Percentiles rank a stretch among this genome's conserved stretches.
Evolutionary conservation across 2,888 invertebrate genomes (phyloP).

Genomic region (Leptothorax acervorum): DNA sequence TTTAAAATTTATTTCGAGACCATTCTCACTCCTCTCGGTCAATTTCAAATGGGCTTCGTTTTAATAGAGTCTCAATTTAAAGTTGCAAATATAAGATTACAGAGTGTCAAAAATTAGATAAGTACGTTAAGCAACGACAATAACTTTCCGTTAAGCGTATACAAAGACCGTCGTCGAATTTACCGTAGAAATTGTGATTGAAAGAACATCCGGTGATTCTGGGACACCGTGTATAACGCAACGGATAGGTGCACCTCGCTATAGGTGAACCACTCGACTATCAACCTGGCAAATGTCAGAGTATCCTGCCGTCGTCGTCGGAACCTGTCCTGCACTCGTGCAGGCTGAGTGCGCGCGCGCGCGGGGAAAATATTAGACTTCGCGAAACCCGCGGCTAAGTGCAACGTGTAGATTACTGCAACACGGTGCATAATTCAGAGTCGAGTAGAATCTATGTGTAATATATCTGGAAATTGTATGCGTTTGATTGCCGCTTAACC

Average conservation of each 20-base stretch:
- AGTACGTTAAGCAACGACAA: neutral
- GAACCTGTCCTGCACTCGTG: conserved; percentile 71
- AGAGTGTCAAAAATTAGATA: neutral
- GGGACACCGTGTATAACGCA: conserved; percentile 59
- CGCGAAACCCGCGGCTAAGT: conserved; percentile 50
- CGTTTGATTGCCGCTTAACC: conserved; percentile 18
- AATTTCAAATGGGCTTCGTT: neutral
- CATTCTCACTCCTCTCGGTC: neutral
- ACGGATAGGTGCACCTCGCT: conserved; percentile 65
- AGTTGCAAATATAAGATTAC: neutral
- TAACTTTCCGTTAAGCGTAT: neutral
- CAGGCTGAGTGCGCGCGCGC: conserved; percentile 34
- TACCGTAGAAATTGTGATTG: neutral
- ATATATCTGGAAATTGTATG: conserved; percentile 15
- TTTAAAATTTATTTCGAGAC: neutral
- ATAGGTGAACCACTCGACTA: conserved; percentile 83
- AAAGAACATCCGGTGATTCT: conserved; percentile 10
- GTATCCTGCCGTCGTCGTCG: conserved; percentile 75
- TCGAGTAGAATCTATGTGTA: conserved; percentile 24
- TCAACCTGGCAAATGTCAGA: conserved; percentile 84
- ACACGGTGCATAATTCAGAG: conserved; percentile 49
- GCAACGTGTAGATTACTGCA: conserved; percentile 51
- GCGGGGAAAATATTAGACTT: conserved; percentile 43
- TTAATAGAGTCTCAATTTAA: neutral
- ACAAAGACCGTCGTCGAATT: neutral